These are phyloP conservation scores for Tipula confusa DNA, from an alignment of 2,888 invertebrate species.

Conservation along the genomic window DNA sequence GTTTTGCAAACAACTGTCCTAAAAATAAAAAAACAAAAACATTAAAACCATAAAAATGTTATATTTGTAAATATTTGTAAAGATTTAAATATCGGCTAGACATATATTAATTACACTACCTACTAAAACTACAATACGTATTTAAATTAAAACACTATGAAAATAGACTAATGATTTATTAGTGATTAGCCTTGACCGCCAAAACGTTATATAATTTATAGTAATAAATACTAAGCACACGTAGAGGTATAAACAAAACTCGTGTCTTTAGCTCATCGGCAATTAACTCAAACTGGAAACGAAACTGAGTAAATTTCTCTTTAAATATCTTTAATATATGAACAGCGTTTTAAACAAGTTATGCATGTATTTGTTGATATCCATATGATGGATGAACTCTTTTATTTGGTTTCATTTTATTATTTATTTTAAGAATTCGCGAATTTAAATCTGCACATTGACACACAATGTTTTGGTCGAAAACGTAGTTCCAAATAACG, in stretches of 20 bases:
- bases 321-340: not conserved
- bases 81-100: not conserved
- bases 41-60: too few relatives aligned
- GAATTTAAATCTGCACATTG: not conserved
- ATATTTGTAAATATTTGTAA: too few relatives aligned
- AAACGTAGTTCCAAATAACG: not conserved
- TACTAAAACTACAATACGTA: not conserved
- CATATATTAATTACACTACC: not conserved
- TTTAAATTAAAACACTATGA: not conserved
- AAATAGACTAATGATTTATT: not conserved
- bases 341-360: too few relatives aligned
- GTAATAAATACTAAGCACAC: not conserved
- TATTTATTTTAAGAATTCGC: not conserved
- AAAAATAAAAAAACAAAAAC: not conserved
- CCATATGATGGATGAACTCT: not conserved
- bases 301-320: not conserved
- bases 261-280: not conserved
- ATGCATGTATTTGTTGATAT: not conserved
- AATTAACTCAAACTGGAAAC: not conserved
- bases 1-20: not conserved
- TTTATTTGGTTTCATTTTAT: not conserved
- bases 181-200: not conserved
- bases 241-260: not conserved
- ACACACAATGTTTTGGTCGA: not conserved
- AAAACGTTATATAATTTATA: not conserved